Base-by-base conservation (phyloP, 2,797 vertebrate species). In the Hemitrygon akajei region DNA sequence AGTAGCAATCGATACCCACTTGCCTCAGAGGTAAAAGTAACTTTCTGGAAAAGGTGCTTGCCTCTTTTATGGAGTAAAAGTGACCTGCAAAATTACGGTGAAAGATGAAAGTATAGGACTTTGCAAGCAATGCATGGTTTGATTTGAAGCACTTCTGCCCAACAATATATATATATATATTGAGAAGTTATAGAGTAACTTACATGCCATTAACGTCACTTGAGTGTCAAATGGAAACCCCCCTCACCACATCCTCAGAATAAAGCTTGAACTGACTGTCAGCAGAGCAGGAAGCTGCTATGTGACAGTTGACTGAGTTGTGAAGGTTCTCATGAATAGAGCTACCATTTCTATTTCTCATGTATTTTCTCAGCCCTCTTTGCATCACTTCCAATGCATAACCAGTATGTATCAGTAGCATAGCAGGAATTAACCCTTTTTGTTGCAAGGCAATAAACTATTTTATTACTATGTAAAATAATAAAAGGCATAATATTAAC, bases 171-270 rank as follows among this genome's bases (percentile, higher is more conserved):
- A 73, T 75, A 93, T n/a, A 7, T 18, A 27, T 14, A 7, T 0
- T 93, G 91, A 75, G 69, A 76, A 30, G 30, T 76, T 75, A 56
- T 30, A 76, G 25, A 58, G 27, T 92, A 92, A 58, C 27, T 30
- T 16, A 71, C 71, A 30, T 25, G 14, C 71, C 22, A 93, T 58
- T 93, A 10, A 75, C 91, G 91, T 93, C 69, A 93, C 14, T 75
- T 25, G 11, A 3, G 12, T 76, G 25, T n/a, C 27, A 40, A 25
- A 76, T 93, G 91, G 91, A 93, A 93, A 93, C 3, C 10, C 71
- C 91, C 40, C 14, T 30, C 71, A 93, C 91, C 91, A 93, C 91
- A 93, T 93, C 91, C 91, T 40, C 37, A 40, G 40, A 56, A 56
- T 16, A 69, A 76, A n/a, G 40, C 14, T n/a, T 93, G 69, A 75